These are phyloP conservation scores for Griposia aprilina DNA, from an alignment of 2,888 invertebrate genomes.

Conservation along the genomic window DNA sequence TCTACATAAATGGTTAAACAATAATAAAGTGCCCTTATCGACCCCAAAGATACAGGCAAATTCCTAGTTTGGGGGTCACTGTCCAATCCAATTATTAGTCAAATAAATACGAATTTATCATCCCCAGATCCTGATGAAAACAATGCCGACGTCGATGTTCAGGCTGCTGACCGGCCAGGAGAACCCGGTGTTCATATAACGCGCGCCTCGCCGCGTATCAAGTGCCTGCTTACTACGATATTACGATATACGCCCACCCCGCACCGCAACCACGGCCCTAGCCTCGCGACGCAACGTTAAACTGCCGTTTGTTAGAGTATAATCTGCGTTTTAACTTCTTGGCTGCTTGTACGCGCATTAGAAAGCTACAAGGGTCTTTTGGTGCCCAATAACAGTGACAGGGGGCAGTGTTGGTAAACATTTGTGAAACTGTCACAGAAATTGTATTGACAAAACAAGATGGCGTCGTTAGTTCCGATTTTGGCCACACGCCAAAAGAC, in stretches of 20 bases:
- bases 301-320: slow-evolving; percentile 13
- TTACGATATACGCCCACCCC: slow-evolving; percentile 58
- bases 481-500: slow-evolving; percentile 1
- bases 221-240: slow-evolving; percentile 90
- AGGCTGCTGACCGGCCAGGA: slow-evolving; percentile 99
- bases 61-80: no score
- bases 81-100: no score
- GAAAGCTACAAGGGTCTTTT: neutral
- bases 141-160: slow-evolving; percentile 99
- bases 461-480: neutral
- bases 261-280: slow-evolving; percentile 58
- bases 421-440: neutral
- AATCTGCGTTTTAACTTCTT: slow-evolving; percentile 20
- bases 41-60: no score
- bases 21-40: no score
- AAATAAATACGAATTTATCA: no score
- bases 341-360: neutral
- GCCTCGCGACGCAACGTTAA: slow-evolving; percentile 49
- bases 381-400: neutral
- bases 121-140: slow-evolving; percentile 99
- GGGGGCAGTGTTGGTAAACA: neutral
- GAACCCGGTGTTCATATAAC: slow-evolving; percentile 99
- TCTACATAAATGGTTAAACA: no score
- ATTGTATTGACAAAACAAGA: neutral
- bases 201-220: slow-evolving; percentile 82